These are phyloP conservation scores for Empidonax alnorum DNA, from an alignment of 2,113 vertebrate genomes.

Conservation along the genomic window DNA sequence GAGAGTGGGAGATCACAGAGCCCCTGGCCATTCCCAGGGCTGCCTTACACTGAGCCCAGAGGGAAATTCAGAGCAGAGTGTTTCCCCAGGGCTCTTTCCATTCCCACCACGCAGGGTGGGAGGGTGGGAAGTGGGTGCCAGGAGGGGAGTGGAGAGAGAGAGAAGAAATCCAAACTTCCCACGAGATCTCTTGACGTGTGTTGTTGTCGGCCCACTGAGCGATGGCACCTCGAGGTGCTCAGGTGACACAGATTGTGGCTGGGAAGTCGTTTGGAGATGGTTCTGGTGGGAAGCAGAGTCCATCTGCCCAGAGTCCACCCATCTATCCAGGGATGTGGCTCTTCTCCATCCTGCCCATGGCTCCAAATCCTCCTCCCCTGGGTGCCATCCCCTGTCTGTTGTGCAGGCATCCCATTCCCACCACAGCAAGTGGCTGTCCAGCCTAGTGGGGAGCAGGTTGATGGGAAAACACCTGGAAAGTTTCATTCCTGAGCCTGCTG, in stretches of 20 bases:
- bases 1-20: background rate
- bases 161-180: background rate
- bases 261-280: background rate
- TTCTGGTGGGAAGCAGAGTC: background rate
- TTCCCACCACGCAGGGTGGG: background rate
- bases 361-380: background rate
- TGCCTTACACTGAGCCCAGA: background rate
- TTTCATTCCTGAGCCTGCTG: background rate
- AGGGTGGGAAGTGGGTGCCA: background rate
- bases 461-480: background rate
- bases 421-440: rapidly evolving
- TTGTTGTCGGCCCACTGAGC: background rate
- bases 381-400: background rate
- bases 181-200: background rate
- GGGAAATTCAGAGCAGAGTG: background rate
- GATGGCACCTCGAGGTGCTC: background rate
- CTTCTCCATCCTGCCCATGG: background rate
- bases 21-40: background rate
- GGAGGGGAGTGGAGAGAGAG: background rate
- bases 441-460: background rate
- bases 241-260: background rate
- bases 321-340: background rate
- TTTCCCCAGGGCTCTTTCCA: background rate
- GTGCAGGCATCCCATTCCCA: rapidly evolving
- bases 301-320: background rate